These are phyloP conservation scores for Polyploca ridens DNA, from an alignment of 2,888 invertebrate species.

Conservation along the genomic window DNA sequence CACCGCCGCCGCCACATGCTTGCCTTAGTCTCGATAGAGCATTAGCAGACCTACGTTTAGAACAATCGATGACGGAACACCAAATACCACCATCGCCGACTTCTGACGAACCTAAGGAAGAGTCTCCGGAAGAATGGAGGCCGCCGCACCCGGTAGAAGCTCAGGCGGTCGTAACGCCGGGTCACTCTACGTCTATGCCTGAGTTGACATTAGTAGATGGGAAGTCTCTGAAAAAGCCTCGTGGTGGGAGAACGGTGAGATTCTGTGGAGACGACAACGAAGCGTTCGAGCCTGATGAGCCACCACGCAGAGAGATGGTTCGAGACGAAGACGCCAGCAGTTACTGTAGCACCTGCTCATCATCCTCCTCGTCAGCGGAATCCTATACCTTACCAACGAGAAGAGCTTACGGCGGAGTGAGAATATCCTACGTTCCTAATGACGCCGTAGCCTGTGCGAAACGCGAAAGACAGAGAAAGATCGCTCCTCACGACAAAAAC, in stretches of 20 bases:
- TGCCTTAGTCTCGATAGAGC: conserved; percentile 77
- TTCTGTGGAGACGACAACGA: conserved; percentile 79
- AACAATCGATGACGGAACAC: conserved; percentile 88
- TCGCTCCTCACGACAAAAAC: conserved; percentile 90
- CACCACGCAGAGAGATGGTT: conserved; percentile 57
- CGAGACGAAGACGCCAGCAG: conserved; percentile 89
- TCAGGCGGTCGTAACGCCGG: conserved; percentile 80
- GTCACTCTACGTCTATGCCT: conserved; percentile 80
- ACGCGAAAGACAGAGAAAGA: conserved; percentile 85
- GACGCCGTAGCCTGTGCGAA: conserved; percentile 94
- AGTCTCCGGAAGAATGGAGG: conserved; percentile 79
- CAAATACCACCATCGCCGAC: conserved; percentile 85
- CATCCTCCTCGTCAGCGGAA: conserved; percentile 94
- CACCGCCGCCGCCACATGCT: conserved; percentile 76
- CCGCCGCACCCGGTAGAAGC: conserved; percentile 81
- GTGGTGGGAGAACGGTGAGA: conserved; percentile 74
- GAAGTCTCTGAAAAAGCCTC: conserved; percentile 57
- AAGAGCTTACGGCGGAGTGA: conserved; percentile 93
- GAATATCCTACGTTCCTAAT: conserved; percentile 97
- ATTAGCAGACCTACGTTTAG: conserved; percentile 83
- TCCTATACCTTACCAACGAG: conserved; percentile 94
- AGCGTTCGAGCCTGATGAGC: conserved; percentile 77
- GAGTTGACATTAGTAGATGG: conserved; percentile 81
- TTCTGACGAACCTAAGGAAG: conserved; percentile 57
- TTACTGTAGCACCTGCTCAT: conserved; percentile 95